Base-by-base conservation (phyloP, 2,888 invertebrate species). In the Mesochorus sp. region DNA sequence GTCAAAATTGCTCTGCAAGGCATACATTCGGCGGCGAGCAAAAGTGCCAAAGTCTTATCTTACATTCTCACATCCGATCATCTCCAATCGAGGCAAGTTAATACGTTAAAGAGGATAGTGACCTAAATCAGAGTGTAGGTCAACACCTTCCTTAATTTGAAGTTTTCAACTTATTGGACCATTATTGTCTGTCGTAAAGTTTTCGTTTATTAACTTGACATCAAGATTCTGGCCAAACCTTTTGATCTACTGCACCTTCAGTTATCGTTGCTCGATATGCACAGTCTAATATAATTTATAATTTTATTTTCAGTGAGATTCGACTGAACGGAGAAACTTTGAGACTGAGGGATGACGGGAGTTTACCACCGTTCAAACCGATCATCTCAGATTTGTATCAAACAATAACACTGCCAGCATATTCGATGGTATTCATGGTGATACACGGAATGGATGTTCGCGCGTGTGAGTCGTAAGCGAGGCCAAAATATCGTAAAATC, bases 401-500 rank as follows among this genome's bases (percentile, higher is more conserved):
- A 82, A 47, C 64, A 0, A 89, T 94, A 70, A 88, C 91, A 21
- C 91, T 95, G 90, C 94, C 94, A 3, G 93, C 94, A 53, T 93
- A 93, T 85, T 94, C 95, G 4, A 92, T 95, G 85, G 93, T 92
- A 47, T 95, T 95, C 90, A 94, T 94, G 93, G 92, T 94, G 1
- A 89, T 94, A 75, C 92, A 92, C 84, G 92, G 92, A 79, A 90
- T 84, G 82, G 85, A 83, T 90, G 91, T 87, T 67, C 75, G 86
- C 79, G 85, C 90, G 8, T 90, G 90, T 76, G 47, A 34, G 28
- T 31, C 68, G 21, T 84, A 71, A 81, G 37, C 49, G 53, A 49
- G 28, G 47, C 55, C 64, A 67, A 64, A 71, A n/a, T 24, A 51
- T 37, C 39, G 19, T 53, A 34, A 24, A 19, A 21, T 17, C 57